Conservation (phyloP, 2,113 vertebrate species). For the Pterocles orientalis region DNA sequence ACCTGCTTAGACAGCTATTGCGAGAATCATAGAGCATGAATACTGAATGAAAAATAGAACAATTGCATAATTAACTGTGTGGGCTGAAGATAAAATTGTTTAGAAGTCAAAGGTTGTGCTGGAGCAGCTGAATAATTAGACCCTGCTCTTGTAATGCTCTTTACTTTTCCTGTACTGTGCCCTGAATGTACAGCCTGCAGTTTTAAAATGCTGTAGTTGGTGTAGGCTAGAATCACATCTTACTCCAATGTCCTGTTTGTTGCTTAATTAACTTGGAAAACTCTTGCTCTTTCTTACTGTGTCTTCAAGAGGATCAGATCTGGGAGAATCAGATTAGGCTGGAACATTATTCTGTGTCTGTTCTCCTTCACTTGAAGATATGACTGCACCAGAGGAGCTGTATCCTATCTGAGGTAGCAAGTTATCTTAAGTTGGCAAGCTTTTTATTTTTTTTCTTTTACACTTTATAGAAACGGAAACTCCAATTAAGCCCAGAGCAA, state of each 20-base stretch:
- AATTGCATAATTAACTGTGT: not conserved
- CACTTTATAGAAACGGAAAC: slow-evolving; percentile 82
- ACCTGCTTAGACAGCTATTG: not conserved
- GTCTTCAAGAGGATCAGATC: not conserved
- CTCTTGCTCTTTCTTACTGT: not conserved
- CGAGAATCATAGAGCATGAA: not conserved
- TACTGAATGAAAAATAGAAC: not conserved
- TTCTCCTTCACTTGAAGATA: not conserved
- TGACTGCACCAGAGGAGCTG: not conserved
- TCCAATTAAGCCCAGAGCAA: slow-evolving; percentile 91
- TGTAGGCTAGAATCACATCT: not conserved
- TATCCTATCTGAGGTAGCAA: not conserved
- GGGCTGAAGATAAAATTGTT: not conserved
- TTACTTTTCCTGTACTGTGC: not conserved
- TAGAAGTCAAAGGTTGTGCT: not conserved
- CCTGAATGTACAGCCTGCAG: not conserved
- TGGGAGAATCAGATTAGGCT: not conserved
- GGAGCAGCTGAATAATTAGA: not conserved
- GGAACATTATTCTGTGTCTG: not conserved
- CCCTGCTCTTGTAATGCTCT: not conserved
- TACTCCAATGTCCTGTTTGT: not conserved
- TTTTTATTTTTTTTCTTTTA: not conserved
- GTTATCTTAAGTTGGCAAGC: not conserved
- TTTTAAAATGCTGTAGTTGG: not conserved
- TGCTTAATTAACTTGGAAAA: not conserved